phyloP scores from a whole-genome alignment of 2,797 vertebrate genomes.

The Scomberomorus guttatus region DNA sequence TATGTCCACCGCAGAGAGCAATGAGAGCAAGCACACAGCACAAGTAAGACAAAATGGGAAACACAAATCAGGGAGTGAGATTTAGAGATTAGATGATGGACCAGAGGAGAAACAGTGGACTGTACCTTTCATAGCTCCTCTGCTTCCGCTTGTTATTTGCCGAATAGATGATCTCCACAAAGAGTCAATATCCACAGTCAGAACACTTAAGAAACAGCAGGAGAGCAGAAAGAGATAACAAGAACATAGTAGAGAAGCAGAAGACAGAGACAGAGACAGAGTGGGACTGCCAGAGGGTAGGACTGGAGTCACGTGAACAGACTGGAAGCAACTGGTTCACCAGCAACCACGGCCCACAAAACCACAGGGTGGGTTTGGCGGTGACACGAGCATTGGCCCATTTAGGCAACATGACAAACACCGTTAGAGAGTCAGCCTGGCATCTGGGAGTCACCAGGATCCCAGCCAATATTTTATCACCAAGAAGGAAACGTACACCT shows the following conservation, averaged over 20 bases:
- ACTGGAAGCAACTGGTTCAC: slow-evolving; percentile 44
- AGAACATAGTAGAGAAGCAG: slow-evolving; percentile 1
- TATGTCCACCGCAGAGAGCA: background rate
- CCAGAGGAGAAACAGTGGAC: background rate
- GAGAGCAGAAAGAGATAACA: background rate
- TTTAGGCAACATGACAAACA: slow-evolving; percentile 26
- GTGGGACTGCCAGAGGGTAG: slow-evolving; percentile 41
- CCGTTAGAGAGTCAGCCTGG: slow-evolving; percentile 16
- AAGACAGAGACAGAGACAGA: slow-evolving; percentile 34
- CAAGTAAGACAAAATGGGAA: background rate
- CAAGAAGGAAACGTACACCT: slow-evolving; percentile 32
- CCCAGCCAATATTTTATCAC: slow-evolving; percentile 14
- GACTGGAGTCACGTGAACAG: slow-evolving; percentile 50
- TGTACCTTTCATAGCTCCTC: slow-evolving; percentile 69
- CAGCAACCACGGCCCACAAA: slow-evolving; percentile 58
- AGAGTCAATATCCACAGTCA: slow-evolving; percentile 20
- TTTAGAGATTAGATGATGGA: background rate
- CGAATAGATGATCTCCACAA: background rate
- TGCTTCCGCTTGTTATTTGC: slow-evolving; percentile 7
- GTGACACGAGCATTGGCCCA: slow-evolving; percentile 28
- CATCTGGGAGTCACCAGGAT: slow-evolving; percentile 38
- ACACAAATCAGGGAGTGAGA: background rate
- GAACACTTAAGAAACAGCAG: background rate
- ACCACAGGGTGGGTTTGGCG: slow-evolving; percentile 59
- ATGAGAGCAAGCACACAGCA: slow-evolving; percentile 4